Evolutionary conservation across 2,113 vertebrate species (phyloP).

Genomic region (Acrocephalus arundinaceus): DNA sequence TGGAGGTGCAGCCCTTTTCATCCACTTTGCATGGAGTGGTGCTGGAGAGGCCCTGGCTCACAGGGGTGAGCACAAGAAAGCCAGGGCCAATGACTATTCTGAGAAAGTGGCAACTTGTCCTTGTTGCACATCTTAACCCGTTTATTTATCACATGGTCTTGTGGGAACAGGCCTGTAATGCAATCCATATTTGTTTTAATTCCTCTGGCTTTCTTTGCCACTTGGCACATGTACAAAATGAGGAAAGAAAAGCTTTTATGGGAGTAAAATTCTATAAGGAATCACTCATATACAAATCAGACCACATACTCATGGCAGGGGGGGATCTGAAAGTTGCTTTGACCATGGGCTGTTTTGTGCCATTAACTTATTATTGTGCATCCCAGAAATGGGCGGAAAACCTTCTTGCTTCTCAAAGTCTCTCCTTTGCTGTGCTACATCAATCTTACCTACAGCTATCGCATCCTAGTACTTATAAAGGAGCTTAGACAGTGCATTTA

Average conservation of each 20-base stretch:
- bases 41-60: neutral
- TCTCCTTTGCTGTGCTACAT: neutral
- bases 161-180: neutral
- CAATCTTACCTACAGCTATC: neutral
- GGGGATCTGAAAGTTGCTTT: neutral
- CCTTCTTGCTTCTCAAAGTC: neutral
- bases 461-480: neutral
- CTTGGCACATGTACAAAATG: constrained; percentile 12
- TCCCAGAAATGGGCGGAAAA: neutral
- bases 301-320: neutral
- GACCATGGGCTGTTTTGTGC: neutral
- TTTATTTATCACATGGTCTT: neutral
- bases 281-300: neutral
- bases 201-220: neutral
- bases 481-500: neutral
- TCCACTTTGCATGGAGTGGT: neutral
- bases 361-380: neutral
- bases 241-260: constrained; percentile 30
- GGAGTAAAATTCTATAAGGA: constrained; percentile 11
- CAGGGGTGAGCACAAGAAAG: accelerated
- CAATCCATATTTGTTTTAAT: constrained; percentile 34
- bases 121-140: neutral
- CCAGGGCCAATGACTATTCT: neutral
- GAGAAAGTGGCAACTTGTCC: neutral
- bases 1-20: neutral